A percentile compares a stretch with the other conserved stretches of the same genome.
phyloP scores from a whole-genome alignment of 2,888 invertebrate genomes.

The Napeogenes inachia region DNA sequence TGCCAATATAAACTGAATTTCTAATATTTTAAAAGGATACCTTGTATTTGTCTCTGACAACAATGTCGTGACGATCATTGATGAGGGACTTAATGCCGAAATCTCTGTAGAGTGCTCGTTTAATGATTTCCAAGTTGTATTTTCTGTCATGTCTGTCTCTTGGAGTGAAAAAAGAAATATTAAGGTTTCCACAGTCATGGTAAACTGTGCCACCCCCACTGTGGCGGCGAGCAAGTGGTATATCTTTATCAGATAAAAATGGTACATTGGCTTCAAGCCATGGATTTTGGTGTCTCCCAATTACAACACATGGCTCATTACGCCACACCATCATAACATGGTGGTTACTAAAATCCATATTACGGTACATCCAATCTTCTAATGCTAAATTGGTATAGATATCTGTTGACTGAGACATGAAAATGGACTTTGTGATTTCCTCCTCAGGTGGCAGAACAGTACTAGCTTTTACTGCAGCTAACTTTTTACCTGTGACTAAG shows the following conservation, averaged over 20 bases:
- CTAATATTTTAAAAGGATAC: constrained; percentile 69
- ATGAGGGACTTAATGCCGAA: constrained; percentile 88
- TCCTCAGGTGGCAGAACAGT: constrained; percentile 53
- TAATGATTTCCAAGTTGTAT: constrained; percentile 92
- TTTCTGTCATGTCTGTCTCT: constrained; percentile 89
- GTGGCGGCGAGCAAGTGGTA: constrained; percentile 90
- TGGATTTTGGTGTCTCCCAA: constrained; percentile 98
- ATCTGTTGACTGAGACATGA: constrained; percentile 93
- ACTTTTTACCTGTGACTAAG: constrained; percentile 47
- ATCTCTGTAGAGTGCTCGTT: constrained; percentile 86
- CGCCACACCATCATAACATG: constrained; percentile 94
- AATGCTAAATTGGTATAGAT: constrained; percentile 95
- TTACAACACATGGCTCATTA: constrained; percentile 95
- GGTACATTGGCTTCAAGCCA: constrained; percentile 93
- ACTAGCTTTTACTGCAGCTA: constrained; percentile 49
- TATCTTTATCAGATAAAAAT: constrained; percentile 79
- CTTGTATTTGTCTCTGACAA: constrained; percentile 86
- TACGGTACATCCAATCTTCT: constrained; percentile 96
- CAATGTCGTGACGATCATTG: constrained; percentile 91
- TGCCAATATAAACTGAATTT: neutral
- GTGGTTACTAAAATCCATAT: constrained; percentile 88
- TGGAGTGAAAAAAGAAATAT: constrained; percentile 93
- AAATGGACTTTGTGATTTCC: constrained; percentile 88
- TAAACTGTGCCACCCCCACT: constrained; percentile 98
- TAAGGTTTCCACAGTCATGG: constrained; percentile 95